Conservation (phyloP, 2,797 vertebrate genomes). For the Chiloscyllium punctatum region DNA sequence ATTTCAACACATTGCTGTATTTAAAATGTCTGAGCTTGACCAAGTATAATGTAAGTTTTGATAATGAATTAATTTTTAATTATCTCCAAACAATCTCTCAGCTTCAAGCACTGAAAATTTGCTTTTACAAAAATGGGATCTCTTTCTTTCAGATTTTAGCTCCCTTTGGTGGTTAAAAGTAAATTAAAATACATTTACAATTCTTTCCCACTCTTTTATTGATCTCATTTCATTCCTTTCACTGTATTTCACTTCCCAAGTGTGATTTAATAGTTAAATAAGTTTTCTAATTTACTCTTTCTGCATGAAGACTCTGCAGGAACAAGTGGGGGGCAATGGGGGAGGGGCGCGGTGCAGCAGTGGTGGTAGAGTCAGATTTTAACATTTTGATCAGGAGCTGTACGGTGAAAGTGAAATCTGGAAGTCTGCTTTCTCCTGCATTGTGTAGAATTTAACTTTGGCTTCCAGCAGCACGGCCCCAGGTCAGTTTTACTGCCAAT, state of each 20-base stretch:
- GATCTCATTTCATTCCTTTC: neutral
- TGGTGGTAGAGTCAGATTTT: too few species aligned
- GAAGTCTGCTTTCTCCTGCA: neutral
- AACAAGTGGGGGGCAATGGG: neutral
- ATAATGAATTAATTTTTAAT: neutral
- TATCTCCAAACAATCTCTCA: neutral
- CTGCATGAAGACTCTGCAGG: neutral
- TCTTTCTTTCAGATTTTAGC: neutral
- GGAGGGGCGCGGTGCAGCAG: neutral
- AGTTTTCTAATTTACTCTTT: neutral
- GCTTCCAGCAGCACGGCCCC: neutral
- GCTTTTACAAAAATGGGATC: too few species aligned
- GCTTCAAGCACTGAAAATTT: neutral
- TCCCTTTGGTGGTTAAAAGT: neutral
- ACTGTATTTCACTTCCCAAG: neutral
- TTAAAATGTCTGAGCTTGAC: neutral
- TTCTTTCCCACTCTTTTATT: neutral
- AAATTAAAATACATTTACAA: neutral
- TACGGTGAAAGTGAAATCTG: neutral
- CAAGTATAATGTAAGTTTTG: neutral
- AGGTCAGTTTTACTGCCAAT: neutral
- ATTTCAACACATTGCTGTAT: neutral
- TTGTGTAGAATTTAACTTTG: neutral
- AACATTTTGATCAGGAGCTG: too few species aligned
- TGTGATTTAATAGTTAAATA: neutral